Evolutionary conservation across 1,140 invertebrate genomes (phyloP), one percentile per base, ranked within the genome.

Genomic region (Leptopilina boulardi): DNA sequence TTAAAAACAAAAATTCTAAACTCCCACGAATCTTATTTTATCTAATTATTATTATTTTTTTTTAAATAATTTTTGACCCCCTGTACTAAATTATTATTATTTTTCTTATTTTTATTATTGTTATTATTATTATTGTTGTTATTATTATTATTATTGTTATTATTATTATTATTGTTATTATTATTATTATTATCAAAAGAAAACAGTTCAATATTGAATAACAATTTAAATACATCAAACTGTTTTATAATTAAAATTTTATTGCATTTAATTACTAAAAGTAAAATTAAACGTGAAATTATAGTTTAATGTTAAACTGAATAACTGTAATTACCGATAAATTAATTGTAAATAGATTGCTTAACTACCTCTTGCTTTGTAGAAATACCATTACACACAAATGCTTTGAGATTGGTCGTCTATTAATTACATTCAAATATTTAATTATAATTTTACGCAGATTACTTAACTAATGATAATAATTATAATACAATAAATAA

Each of bases 301-400:
- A 30, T n/a, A 66, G 23, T 3, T n/a, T 15, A 26, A 66, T 66
- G 30, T 30, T 30, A 30, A 66, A 30, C 21, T 66, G 59, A 66
- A 30, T 66, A 23, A 66, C 59, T 66, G 59, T 23, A 66, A 66
- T 66, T 30, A 30, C 23, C 11, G 59, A 66, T 30, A 26, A 66
- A 66, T 66, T 30, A 66, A 66, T 30, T 66, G 59, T 66, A 30
- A 66, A 66, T 66, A 66, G 26, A 23, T 30, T 66, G 21, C 11
- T 66, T 30, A 66, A 66, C 26, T 66, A 30, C 59, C 15, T 66
- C 23, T 8, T 30, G 59, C 59, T 66, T 66, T 15, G 59, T 30
- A 11, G 13, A 30, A 66, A 34, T 59, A 59, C 54, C 54, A 38
- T 38, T 38, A 38, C 34, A 59, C 59, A 18, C 0, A 18, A 18